These are phyloP conservation scores for Sarcophaga peregrina DNA, from an alignment of 1,140 invertebrate species.

Conservation along the genomic window DNA sequence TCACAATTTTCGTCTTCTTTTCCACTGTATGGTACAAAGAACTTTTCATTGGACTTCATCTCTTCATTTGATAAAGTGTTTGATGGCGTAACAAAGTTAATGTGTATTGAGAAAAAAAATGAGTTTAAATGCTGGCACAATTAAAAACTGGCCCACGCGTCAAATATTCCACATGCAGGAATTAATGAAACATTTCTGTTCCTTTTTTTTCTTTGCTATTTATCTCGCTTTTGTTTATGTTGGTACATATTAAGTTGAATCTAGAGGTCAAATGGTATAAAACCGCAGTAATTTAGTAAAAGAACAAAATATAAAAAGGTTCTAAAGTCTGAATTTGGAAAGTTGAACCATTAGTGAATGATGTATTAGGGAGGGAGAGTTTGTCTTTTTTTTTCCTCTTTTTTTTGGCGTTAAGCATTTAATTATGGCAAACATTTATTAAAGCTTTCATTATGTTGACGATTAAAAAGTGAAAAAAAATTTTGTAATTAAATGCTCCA, in stretches of 20 bases:
- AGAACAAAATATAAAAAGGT: background rate
- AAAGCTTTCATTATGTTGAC: conserved; percentile 34
- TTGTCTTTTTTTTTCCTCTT: background rate
- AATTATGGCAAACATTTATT: conserved; percentile 40
- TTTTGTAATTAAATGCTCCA: background rate
- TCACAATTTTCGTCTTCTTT: background rate
- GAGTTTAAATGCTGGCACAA: conserved; percentile 26
- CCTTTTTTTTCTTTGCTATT: conserved; percentile 5
- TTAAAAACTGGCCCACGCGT: conserved; percentile 31
- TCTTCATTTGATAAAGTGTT: background rate
- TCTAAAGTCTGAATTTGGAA: background rate
- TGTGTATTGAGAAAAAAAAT: conserved; percentile 31
- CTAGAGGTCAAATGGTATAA: conserved; percentile 25
- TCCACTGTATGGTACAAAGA: background rate
- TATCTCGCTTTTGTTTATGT: background rate
- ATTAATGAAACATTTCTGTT: background rate
- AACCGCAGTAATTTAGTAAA: conserved; percentile 37
- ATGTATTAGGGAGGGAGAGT: background rate
- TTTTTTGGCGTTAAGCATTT: background rate
- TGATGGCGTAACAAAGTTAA: conserved; percentile 25
- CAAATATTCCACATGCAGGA: conserved; percentile 32
- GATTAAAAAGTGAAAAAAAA: conserved; percentile 34
- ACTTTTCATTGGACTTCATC: background rate
- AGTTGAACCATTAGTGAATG: conserved; percentile 15
- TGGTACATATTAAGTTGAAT: background rate